Evolutionary conservation across 92 coral and sea anemone species (phyloP), one percentile per base, ranked within the genome.

Genomic region (Phenganax subtilis): DNA sequence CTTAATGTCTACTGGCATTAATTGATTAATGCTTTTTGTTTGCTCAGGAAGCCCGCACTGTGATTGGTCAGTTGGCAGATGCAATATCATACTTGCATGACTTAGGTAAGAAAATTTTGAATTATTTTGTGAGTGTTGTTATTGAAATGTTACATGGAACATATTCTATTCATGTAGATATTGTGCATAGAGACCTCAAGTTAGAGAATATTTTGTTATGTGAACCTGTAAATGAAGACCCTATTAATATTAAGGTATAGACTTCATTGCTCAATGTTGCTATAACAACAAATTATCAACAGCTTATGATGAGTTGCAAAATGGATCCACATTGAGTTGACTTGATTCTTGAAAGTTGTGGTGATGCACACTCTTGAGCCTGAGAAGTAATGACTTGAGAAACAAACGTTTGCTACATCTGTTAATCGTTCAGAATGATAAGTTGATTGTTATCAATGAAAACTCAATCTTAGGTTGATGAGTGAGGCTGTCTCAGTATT

Each of bases 31-130:
- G 4, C 4, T 1, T 37, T 37, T 37, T 37, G 47, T 37, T 37
- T 37, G 47, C 20, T 1, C 59, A 94, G 98, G 98, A 94, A 89
- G 89, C 98, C 0, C 85, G 86, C 90, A 94, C 98, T 44, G 98
- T 94, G 30, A 94, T 94, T 60, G 86, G 87, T 29, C 98, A 94
- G 80, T 79, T 94, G 66, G 93, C 97, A n/a, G 92, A 93, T 92
- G 98, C 98, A 15, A 93, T 94, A 16, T 97, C 97, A 16, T 94
- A 94, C 84, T 86, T 94, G 53, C 98, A 94, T 83, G 98, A 94
- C 77, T 85, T 85, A 72, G 97, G 98, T 94, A 75, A 81, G 91
- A 72, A 54, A 12, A 57, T 7, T 54, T 1, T 59, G 52, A 30
- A 15, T 51, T 14, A 29, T 12, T 15, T 58, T 31, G 12, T 47